phyloP scores from a whole-genome alignment of 2,888 invertebrate species.

The Epinotia brunnichana region DNA sequence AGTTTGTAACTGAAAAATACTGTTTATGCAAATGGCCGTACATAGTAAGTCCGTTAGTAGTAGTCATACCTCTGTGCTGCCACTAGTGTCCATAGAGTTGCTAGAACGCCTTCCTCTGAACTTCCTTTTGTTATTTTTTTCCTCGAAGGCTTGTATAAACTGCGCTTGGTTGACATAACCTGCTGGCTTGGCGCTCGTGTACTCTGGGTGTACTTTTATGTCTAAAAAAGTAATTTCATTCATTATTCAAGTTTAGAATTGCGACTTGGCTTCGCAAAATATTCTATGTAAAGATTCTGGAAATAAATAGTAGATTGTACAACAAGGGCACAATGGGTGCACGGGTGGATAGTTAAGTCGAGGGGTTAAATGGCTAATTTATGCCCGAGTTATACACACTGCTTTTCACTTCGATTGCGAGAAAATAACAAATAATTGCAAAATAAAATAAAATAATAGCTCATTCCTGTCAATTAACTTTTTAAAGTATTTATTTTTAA shows the following conservation, averaged over 20 bases:
- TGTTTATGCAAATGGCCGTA: neutral
- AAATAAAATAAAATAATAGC: no score
- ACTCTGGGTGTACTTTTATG: conserved; percentile 66
- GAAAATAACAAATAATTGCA: no score
- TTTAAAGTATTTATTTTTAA: no score
- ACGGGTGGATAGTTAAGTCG: no score
- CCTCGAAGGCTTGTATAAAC: conserved; percentile 81
- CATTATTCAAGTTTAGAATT: neutral
- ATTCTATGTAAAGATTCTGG: neutral
- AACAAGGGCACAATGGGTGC: no score
- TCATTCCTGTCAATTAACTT: no score
- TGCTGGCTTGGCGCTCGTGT: conserved; percentile 71
- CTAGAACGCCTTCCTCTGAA: conserved; percentile 32
- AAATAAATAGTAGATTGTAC: no score
- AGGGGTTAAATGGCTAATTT: no score
- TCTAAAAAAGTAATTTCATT: conserved; percentile 11
- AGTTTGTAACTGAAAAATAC: neutral
- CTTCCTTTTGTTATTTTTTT: conserved; percentile 55
- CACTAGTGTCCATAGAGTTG: conserved; percentile 52
- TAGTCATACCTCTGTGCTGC: conserved; percentile 20
- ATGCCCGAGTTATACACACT: no score
- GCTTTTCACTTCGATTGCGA: no score
- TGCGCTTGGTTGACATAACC: conserved; percentile 78
- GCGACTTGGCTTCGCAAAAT: neutral
- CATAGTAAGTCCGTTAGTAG: neutral